Percentiles rank a stretch among this genome's conserved stretches.
Evolutionary conservation across 2,113 vertebrate species (phyloP).

Genomic region (Mionectes macconnelli): DNA sequence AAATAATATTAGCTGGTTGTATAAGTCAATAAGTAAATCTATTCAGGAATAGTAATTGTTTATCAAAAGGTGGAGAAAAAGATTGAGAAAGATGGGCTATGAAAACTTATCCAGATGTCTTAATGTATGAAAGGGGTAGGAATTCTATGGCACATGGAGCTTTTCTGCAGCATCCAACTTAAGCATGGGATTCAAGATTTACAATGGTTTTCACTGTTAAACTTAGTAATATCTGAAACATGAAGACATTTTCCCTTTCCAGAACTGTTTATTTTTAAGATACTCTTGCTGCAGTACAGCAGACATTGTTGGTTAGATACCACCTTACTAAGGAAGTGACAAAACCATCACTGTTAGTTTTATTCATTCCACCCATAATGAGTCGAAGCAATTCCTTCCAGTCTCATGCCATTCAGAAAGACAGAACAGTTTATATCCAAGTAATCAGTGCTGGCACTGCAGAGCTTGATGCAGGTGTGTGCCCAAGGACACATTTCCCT

Average conservation of each 20-base stretch:
- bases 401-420: neutral
- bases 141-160: neutral
- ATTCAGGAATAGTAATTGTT: neutral
- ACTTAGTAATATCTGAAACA: neutral
- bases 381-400: slow-evolving; percentile 24
- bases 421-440: neutral
- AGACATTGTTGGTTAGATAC: neutral
- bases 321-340: neutral
- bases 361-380: neutral
- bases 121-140: neutral
- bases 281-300: neutral
- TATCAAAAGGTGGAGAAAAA: neutral
- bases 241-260: neutral
- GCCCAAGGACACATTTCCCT: neutral
- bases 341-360: neutral
- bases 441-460: neutral
- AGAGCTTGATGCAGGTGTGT: neutral
- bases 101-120: neutral
- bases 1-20: neutral
- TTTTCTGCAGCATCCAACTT: neutral
- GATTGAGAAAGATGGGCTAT: neutral
- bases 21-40: neutral
- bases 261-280: neutral
- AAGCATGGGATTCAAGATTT: neutral
- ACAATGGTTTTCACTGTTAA: neutral